Evolutionary conservation across 2,888 invertebrate species (phyloP).

Genomic region (Erannis defoliaria): DNA sequence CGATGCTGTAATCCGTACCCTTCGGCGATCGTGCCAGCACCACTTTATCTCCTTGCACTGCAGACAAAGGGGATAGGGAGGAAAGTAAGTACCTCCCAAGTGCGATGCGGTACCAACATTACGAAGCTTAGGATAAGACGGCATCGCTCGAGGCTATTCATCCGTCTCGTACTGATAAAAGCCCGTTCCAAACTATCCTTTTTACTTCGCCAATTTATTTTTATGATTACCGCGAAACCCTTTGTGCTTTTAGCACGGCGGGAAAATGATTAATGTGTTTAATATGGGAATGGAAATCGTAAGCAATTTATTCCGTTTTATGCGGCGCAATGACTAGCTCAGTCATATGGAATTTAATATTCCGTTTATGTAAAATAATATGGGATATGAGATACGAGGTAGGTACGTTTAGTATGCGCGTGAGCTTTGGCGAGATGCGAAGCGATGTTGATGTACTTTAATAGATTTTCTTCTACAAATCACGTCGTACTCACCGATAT

Average conservation of each 20-base stretch:
- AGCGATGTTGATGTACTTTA: constrained; percentile 9
- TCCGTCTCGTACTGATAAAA: constrained; percentile 66
- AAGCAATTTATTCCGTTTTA: constrained; percentile 66
- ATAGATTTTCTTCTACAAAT: neutral
- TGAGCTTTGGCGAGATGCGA: constrained; percentile 4
- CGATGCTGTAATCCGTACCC: constrained; percentile 52
- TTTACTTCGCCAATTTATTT: constrained; percentile 61
- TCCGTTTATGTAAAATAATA: constrained; percentile 60
- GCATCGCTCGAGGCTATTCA: constrained; percentile 60
- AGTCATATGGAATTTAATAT: constrained; percentile 71
- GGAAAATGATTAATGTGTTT: constrained; percentile 49
- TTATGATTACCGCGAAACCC: constrained; percentile 51
- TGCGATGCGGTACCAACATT: constrained; percentile 24
- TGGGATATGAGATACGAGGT: constrained; percentile 30
- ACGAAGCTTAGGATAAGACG: constrained; percentile 49
- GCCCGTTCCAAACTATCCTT: constrained; percentile 60
- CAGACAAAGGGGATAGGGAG: constrained; percentile 39
- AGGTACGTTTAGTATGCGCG: constrained; percentile 9
- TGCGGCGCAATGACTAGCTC: constrained; percentile 54
- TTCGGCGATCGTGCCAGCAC: constrained; percentile 54
- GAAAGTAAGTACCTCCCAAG: constrained; percentile 40
- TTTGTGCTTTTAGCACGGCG: constrained; percentile 47
- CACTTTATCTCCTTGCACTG: constrained; percentile 54
- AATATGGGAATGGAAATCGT: constrained; percentile 54
- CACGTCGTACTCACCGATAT: neutral